phyloP scores from a whole-genome alignment of 92 coral and sea anemone genomes.

The Pocillopora meandrina region DNA sequence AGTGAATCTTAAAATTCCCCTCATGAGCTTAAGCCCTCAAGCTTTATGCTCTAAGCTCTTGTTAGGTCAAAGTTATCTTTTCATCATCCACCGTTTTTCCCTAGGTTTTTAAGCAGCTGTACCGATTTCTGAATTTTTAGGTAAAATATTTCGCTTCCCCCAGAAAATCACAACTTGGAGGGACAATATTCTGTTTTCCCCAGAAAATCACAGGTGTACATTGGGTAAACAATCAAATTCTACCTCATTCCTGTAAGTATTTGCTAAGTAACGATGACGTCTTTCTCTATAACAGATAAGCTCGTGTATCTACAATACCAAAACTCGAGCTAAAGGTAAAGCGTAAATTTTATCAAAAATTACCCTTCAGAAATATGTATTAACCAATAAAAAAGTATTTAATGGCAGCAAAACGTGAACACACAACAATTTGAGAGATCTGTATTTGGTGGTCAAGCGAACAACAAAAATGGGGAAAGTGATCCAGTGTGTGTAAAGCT shows the following conservation, averaged over 20 bases:
- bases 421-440: too few relatives aligned
- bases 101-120: too few relatives aligned
- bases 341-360: too few relatives aligned
- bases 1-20: neutral
- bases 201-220: neutral
- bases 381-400: too few relatives aligned
- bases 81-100: too few relatives aligned
- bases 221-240: neutral
- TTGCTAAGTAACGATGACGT: neutral
- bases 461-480: neutral
- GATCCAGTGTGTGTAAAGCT: constrained; percentile 7
- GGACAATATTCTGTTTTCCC: neutral
- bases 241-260: neutral
- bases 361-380: too few relatives aligned
- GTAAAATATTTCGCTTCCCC: neutral
- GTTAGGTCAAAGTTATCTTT: too few relatives aligned
- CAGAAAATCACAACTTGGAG: neutral
- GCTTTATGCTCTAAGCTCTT: too few relatives aligned
- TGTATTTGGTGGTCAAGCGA: too few relatives aligned
- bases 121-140: too few relatives aligned
- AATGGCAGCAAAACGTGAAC: too few relatives aligned
- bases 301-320: neutral
- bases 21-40: too few relatives aligned
- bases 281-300: neutral
- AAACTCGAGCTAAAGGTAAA: neutral